Evolutionary conservation across 2,888 invertebrate species (phyloP), one percentile per base, ranked within the genome.

Genomic region (Oegoconia quadripuncta): DNA sequence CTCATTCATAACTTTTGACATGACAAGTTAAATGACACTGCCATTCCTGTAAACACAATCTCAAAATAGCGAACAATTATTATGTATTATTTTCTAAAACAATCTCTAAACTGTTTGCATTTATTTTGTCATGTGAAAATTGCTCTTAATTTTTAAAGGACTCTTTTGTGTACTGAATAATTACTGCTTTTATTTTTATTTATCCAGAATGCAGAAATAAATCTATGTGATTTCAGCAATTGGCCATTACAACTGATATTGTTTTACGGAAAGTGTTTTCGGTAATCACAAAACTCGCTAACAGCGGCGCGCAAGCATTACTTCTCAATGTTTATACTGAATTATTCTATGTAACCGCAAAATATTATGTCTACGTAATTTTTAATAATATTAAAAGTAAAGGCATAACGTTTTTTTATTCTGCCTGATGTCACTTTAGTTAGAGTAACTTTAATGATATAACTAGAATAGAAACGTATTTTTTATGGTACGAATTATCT

Each of bases 291-390:
- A 50, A 62, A 54, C 60, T 46, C 59, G 16, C 64, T 59, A 71
- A 70, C 50, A 54, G 73, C 76, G 77, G 80, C n/a, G 68, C 73
- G 70, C 71, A 70, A 76, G 69, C 74, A 74, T 75, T 73, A 64
- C 66, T 67, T 76, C 68, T 68, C 65, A 73, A 73, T 84, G 81
- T 84, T 82, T 84, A 83, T 82, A 84, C 74, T 77, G 77, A 78
- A 77, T 74, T 75, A 81, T 78, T 76, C 70, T 81, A 83, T 87
- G 81, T 86, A 86, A 84, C 86, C 84, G 76, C 68, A 78, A 83
- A 80, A 83, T 83, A 82, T 77, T 79, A 79, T 83, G 84, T 83
- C 81, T 81, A 82, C 76, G 77, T 84, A 84, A 84, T 82, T 83
- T 83, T 82, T 79, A 73, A 81, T 77, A 80, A 81, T 57, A 67